Conservation (phyloP, 2,888 invertebrate genomes). For the Acleris cristana region DNA sequence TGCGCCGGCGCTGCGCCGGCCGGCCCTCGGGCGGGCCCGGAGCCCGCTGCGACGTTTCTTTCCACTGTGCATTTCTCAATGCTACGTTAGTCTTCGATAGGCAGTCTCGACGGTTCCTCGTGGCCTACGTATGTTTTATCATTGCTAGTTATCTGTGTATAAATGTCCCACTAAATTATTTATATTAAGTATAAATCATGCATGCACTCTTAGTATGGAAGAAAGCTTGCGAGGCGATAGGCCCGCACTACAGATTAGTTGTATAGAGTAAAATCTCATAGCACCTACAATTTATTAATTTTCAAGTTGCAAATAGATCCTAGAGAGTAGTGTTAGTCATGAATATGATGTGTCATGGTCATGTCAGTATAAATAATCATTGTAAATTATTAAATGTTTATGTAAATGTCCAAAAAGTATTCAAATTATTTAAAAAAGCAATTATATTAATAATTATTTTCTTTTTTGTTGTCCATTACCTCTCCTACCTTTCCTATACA, state of each 20-base stretch:
- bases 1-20: conserved; percentile 65
- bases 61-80: conserved; percentile 76
- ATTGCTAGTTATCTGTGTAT: conserved; percentile 72
- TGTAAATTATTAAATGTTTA: conserved; percentile 85
- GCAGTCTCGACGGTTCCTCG: conserved; percentile 57
- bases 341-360: conserved; percentile 81
- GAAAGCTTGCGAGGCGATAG: conserved; percentile 75
- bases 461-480: conserved; percentile 73
- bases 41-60: conserved; percentile 51
- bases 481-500: conserved; percentile 47
- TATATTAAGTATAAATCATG: conserved; percentile 80
- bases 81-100: conserved; percentile 63
- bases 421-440: conserved; percentile 83
- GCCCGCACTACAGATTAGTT: conserved; percentile 73
- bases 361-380: conserved; percentile 83
- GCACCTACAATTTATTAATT: conserved; percentile 77
- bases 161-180: conserved; percentile 79
- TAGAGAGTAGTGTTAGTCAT: conserved; percentile 79
- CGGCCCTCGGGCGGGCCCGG: conserved; percentile 50
- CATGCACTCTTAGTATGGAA: conserved; percentile 82
- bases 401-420: conserved; percentile 85
- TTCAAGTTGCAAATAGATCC: conserved; percentile 80
- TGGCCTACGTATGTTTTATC: conserved; percentile 62
- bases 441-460: conserved; percentile 78
- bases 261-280: conserved; percentile 78